A percentile compares a stretch with the other conserved stretches of the same genome.
These are phyloP conservation scores for Parazoanthus darwini DNA, from an alignment of 92 coral and sea anemone genomes.

Conservation along the genomic window DNA sequence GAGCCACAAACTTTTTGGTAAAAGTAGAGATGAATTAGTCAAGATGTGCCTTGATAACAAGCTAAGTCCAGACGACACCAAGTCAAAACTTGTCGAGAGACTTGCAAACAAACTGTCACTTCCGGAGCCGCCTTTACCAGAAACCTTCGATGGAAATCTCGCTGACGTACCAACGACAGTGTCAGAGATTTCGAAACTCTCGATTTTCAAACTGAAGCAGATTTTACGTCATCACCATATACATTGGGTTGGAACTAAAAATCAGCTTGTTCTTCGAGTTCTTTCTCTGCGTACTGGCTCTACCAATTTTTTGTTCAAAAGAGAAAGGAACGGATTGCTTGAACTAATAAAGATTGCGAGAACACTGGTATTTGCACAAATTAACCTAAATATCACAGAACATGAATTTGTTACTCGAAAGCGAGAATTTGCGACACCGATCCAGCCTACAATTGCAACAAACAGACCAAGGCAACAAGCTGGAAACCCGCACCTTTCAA, in stretches of 20 bases:
- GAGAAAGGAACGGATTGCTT: constrained; percentile 10
- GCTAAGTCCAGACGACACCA: constrained; percentile 13
- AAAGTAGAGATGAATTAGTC: constrained; percentile 18
- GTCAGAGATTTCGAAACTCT: constrained; percentile 32
- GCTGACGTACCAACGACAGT: constrained; percentile 15
- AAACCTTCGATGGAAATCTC: constrained; percentile 39
- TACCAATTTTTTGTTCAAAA: constrained; percentile 24
- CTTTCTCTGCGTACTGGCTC: constrained; percentile 39
- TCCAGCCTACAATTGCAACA: background rate
- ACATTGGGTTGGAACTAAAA: constrained; percentile 46
- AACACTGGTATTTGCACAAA: constrained; percentile 28
- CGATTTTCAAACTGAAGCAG: constrained; percentile 27
- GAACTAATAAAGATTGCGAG: constrained; percentile 20
- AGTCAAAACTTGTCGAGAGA: constrained; percentile 34
- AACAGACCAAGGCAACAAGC: constrained; percentile 42
- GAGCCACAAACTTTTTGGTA: constrained; percentile 29
- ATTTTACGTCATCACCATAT: constrained; percentile 2
- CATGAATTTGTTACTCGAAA: constrained; percentile 9
- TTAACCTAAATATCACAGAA: constrained; percentile 9
- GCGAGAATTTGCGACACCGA: constrained; percentile 34
- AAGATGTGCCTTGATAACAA: constrained; percentile 33
- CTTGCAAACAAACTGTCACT: constrained; percentile 22
- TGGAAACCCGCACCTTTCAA: constrained; percentile 7
- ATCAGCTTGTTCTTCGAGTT: constrained; percentile 42
- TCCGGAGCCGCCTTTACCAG: constrained; percentile 24